Evolutionary conservation across 2,888 invertebrate species (phyloP), one percentile per base, ranked within the genome.

Genomic region (Parnassius smintheus): DNA sequence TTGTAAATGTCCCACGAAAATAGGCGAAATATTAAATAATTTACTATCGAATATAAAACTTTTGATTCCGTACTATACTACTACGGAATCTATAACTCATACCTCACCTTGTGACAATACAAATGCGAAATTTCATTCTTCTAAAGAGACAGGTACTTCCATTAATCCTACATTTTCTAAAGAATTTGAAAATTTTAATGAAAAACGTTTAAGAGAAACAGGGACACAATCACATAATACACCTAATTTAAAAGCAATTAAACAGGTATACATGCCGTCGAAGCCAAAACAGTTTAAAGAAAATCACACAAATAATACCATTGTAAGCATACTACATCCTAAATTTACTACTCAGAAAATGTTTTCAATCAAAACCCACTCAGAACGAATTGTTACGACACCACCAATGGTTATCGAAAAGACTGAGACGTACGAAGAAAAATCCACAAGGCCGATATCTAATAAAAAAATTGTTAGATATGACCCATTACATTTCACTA

Each of bases 1-100:
- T 57, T 88, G 88, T 65, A 78, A 72, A 64, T 88, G 88, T 68
- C 74, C 77, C 2, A 72, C 71, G 42, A 75, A 77, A 48, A 46
- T 85, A 10, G 70, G 73, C 10, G 51, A 71, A 3, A 64, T 79
- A 2, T 69, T 80, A 50, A 71, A 56, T 52, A 85, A 80, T 73
- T 70, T 84, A 22, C 65, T 85, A 25, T 48, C 62, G 41, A 71
- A 71, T 51, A 67, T 86, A 68, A 72, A 75, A 44, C 56, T 83
- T 3, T 62, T 82, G 13, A 56, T 64, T 22, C 75, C 80, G 44
- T 67, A 74, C 57, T 65, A 59, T 35, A 42, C n/a, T 22, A 54
- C 50, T 9, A 59, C 59, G 42, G 59, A 64, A 13, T 52, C 63
- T 8, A 46, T 10, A 56, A 55, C 50, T 53, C 13, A 46, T 12